Evolutionary conservation across 2,888 invertebrate genomes (phyloP).

Genomic region (Dioctria linearis): DNA sequence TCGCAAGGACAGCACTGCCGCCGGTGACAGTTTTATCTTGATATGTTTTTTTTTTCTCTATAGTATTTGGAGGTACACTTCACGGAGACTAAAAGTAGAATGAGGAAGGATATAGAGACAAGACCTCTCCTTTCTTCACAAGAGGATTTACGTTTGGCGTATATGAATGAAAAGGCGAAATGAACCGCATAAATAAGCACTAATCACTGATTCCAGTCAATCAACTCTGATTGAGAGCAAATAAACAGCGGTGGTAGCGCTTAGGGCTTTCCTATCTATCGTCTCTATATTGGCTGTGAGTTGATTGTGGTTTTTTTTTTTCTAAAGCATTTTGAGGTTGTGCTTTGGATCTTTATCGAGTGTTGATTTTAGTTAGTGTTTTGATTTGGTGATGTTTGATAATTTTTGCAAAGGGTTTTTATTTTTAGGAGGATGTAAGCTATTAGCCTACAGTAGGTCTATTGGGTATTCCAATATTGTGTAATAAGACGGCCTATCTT

Average conservation of each 20-base stretch:
- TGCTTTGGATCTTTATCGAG: neutral
- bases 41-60: neutral
- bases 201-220: constrained; percentile 52
- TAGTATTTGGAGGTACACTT: neutral
- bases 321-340: neutral
- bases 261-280: neutral
- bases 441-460: too few species aligned
- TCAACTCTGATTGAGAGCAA: constrained; percentile 46
- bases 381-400: too few species aligned
- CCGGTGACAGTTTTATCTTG: neutral
- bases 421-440: too few species aligned
- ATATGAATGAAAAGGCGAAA: constrained; percentile 10
- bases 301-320: neutral
- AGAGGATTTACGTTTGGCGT: neutral
- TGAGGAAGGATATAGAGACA: neutral
- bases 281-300: neutral
- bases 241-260: constrained; percentile 7
- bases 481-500: too few species aligned
- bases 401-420: too few species aligned
- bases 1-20: neutral
- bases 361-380: neutral
- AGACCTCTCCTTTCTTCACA: constrained; percentile 6
- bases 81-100: neutral
- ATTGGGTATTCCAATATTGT: too few species aligned
- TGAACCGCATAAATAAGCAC: constrained; percentile 38